These are phyloP conservation scores for Drosophila falleni DNA, from an alignment of 2,888 invertebrate species.

Conservation along the genomic window DNA sequence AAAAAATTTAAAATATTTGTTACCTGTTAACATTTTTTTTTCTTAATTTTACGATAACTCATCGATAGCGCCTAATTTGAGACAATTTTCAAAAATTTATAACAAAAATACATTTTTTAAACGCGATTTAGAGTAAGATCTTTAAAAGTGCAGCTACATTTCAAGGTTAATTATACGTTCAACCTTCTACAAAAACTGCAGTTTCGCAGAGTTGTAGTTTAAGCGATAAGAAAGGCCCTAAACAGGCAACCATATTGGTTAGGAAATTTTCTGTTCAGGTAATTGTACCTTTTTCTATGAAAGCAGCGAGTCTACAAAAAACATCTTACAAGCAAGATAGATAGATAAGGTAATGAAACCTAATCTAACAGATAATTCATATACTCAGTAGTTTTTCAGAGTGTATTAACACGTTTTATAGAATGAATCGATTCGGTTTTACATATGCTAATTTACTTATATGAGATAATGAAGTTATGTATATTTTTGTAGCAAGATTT, in stretches of 20 bases:
- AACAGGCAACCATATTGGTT: neutral
- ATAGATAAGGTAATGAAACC: slow-evolving; percentile 1
- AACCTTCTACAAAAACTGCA: slow-evolving; percentile 12
- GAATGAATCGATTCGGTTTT: slow-evolving; percentile 56
- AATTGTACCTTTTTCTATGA: neutral
- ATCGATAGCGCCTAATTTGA: neutral
- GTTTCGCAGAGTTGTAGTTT: slow-evolving; percentile 3
- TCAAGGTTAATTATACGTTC: slow-evolving; percentile 60
- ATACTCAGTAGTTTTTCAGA: neutral
- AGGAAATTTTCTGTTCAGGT: slow-evolving; percentile 18
- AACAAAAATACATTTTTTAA: neutral
- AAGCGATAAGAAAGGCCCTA: slow-evolving; percentile 44
- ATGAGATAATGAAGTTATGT: slow-evolving; percentile 1
- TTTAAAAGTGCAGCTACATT: slow-evolving; percentile 1
- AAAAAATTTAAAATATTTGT: neutral
- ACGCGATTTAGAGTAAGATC: neutral
- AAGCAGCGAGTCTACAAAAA: neutral
- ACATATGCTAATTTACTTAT: slow-evolving; percentile 21
- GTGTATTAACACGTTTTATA: slow-evolving; percentile 12
- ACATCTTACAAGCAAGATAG: neutral
- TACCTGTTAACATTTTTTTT: too few relatives aligned
- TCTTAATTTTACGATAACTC: neutral
- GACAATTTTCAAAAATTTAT: too few relatives aligned
- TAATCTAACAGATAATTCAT: neutral
- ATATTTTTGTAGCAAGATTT: slow-evolving; percentile 48